Evolutionary conservation across 2,113 vertebrate genomes (phyloP), one percentile per base, ranked within the genome.

Genomic region (Panthera uncia): DNA sequence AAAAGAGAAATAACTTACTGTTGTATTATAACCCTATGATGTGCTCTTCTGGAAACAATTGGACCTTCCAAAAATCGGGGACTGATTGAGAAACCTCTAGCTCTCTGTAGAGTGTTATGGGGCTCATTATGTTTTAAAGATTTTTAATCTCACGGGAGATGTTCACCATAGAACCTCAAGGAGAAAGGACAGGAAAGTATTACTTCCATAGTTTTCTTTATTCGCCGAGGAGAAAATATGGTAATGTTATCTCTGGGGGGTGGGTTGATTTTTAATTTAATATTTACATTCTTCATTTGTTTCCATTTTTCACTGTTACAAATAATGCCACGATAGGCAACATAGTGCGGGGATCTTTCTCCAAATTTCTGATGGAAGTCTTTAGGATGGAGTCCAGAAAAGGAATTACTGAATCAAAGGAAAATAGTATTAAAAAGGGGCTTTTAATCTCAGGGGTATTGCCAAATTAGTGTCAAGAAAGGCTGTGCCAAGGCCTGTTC

Each of bases 331-430:
- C 12, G 9, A 50, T 76, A 73, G 38, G 61, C 23, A 69, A 36
- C 55, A 38, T 14, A 13, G 23, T 4, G 23, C 76, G 68, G 94
- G 76, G 45, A 61, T 89, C 65, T 82, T 71, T 76, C 52, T 92
- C 71, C 76, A 90, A 36, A 81, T 95, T 96, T 96, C 29, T 63
- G 86, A 91, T 84, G 81, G 81, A 57, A 84, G 84, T 93, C 18
- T 36, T 94, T 94, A 79, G 84, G 74, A 76, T 1, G 31, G 71
- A 63, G 76, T 76, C 81, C 88, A 97, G 89, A 91, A 74, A 88
- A 61, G 16, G 66, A 93, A 73, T 96, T 15, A 85, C n/a, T 45
- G 61, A 96, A 71, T 84, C 69, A 63, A 91, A 97, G 69, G 41
- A 38, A 94, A 89, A 74, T 66, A 90, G 78, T 65, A 81, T 84